Evolutionary conservation across 23 tunicate species (phyloP), one percentile per base, ranked within the genome.

Genomic region (Pegea sp.): DNA sequence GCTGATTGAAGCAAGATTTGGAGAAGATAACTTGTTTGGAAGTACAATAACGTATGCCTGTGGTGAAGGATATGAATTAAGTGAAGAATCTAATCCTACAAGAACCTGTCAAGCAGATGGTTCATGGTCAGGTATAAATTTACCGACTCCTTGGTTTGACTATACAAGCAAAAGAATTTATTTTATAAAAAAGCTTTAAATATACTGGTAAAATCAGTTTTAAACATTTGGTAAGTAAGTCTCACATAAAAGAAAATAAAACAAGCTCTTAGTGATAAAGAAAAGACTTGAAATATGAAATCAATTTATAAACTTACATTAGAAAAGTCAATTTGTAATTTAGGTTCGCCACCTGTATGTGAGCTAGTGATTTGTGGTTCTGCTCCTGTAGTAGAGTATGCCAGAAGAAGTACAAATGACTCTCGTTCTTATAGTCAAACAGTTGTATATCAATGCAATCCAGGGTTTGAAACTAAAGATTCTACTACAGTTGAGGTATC

Each of bases 71-170:
- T 38, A 38, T 38, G 16, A 38, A 38, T 38, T 38, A 8, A 38
- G 16, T 8, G 13, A 38, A 8, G 46, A 38, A 8, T 38, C 46
- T 11, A 8, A 8, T 11, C 46, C 46, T 8, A 38, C 16, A 38
- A 11, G 46, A 38, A 38, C 46, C 4, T 71, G 77, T 54, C 68
- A 28, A 22, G 63, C 59, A 29, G 38, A 50, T 18, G 34, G 58
- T 31, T 26, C 30, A 28, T 79, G 78, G 78, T 50, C 73, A 25
- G 73, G 64, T 1, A 42, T 25, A 38, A 8, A 8, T 16, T 38
- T 38, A 16, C 16, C 16, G 11, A 8, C 13, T 16, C 16, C 16
- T 38, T 38, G 11, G 16, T 16, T 38, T 38, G 16, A 38, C 16
- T 38, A 38, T 38, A 8, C 11, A n/a, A n/a, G n/a, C n/a, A n/a